Evolutionary conservation across 2,888 invertebrate genomes (phyloP).

Genomic region (Gisinianus flammeolus): DNA sequence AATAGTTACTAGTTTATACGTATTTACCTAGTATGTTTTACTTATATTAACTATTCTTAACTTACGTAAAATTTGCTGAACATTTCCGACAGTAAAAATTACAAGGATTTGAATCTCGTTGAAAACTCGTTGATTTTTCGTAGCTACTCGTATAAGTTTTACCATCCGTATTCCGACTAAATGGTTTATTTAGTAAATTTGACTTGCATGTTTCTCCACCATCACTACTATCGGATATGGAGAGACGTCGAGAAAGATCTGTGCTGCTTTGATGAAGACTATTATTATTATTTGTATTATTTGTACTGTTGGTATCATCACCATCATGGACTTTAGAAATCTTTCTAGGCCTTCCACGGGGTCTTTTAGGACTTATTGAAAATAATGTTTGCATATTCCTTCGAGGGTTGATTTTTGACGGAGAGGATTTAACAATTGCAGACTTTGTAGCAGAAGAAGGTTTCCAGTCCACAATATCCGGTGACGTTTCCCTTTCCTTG

Average conservation of each 20-base stretch:
- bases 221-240: slow-evolving; percentile 19
- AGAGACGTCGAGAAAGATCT: slow-evolving; percentile 11
- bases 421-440: slow-evolving; percentile 9
- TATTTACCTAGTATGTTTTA: too few relatives aligned
- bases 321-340: not conserved
- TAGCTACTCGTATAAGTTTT: not conserved
- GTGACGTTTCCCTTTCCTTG: not conserved
- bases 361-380: slow-evolving; percentile 5
- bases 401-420: not conserved
- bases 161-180: not conserved
- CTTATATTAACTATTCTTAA: too few relatives aligned
- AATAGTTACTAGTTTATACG: too few relatives aligned
- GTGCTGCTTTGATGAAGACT: not conserved
- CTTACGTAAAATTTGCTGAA: not conserved
- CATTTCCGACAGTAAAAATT: slow-evolving; percentile 3
- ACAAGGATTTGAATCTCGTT: not conserved
- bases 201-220: slow-evolving; percentile 5
- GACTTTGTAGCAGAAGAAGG: not conserved
- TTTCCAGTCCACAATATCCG: not conserved
- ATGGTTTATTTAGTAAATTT: not conserved
- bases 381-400: slow-evolving; percentile 12
- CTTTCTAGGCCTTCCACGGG: slow-evolving; percentile 32
- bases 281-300: not conserved
- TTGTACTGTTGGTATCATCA: not conserved
- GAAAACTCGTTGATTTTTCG: not conserved